Evolutionary conservation across 2,113 vertebrate genomes (phyloP), one percentile per base, ranked within the genome.

Genomic region (Pica pica): DNA sequence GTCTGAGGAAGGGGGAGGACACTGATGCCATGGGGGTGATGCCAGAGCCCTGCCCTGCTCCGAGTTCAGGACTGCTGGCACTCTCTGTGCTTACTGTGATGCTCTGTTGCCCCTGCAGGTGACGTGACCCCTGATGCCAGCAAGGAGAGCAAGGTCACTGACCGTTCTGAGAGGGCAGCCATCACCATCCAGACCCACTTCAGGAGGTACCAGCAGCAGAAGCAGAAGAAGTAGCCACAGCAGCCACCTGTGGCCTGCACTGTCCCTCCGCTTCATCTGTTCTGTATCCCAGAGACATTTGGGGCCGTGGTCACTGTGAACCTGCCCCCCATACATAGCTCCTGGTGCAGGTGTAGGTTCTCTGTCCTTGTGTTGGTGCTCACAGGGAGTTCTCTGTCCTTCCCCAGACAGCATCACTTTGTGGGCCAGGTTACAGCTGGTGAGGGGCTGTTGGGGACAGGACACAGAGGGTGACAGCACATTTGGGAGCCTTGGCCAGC

Each of bases 161-260:
- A 97, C 7, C 92, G 97, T 35, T 87, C 94, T 0, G 98, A 98
- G 75, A 98, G 96, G 94, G 98, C 98, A 0, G 98, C 98, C 0
- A n/a, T 98, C 63, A 98, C 98, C 84, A 99, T 99, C 94, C 98
- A 99, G 97, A 98, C 92, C 63, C 98, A 98, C 81, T 98, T 98
- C 97, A 98, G 98, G 88, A 98, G 98, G 77, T 98, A 99, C 87
- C 98, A 99, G 89, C 98, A 98, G 95, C 98, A 98, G 97, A 98
- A 98, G 88, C 98, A 98, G 90, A 97, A 98, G 39, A 93, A 94
- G 59, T 98, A 98, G 79, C 95, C 6, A 24, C 5, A 2, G 11
- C 6, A 3, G 28, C 50, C 12, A 0, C 22, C 50, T 4, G 1
- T n/a, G 59, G 69, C 77, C 84, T 24, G 52, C 44, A 0, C 56